Conservation (phyloP, 2,113 vertebrate genomes). For the Astur gentilis region DNA sequence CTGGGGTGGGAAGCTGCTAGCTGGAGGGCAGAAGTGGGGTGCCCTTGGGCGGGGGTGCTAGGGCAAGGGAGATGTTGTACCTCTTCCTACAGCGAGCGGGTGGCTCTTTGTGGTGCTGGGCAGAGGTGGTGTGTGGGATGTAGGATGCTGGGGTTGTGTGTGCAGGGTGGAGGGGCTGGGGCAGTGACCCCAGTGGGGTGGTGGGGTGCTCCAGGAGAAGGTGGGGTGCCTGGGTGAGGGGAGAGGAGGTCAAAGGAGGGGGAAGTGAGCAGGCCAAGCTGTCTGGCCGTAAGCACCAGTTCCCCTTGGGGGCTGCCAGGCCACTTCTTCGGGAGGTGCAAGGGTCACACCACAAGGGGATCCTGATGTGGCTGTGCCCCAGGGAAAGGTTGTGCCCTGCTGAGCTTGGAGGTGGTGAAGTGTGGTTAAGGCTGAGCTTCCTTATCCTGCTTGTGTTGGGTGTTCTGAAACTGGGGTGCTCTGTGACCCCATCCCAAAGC, state of each 20-base stretch:
- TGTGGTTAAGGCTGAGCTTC: not conserved
- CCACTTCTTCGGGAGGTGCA: not conserved
- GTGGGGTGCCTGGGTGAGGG: not conserved
- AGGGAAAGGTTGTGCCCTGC: accelerated
- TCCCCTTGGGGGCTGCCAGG: not conserved
- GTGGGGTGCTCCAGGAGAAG: not conserved
- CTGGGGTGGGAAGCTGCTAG: not conserved
- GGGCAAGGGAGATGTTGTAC: not conserved
- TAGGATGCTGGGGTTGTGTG: not conserved
- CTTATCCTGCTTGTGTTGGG: not conserved
- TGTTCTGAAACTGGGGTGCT: not conserved
- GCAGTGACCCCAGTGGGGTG: not conserved
- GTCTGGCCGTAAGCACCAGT: not conserved
- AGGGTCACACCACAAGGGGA: not conserved
- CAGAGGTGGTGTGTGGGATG: not conserved
- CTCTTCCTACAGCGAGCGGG: not conserved
- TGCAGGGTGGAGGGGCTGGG: not conserved
- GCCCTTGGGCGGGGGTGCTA: not conserved
- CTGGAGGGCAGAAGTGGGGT: not conserved
- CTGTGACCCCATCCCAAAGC: not conserved
- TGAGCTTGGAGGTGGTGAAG: not conserved
- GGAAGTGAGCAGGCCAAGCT: not conserved
- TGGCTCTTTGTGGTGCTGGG: not conserved
- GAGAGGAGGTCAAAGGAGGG: not conserved
- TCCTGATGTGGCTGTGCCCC: accelerated